Evolutionary conservation across 2,797 vertebrate species (phyloP).

Genomic region (Lepus oiostolus): DNA sequence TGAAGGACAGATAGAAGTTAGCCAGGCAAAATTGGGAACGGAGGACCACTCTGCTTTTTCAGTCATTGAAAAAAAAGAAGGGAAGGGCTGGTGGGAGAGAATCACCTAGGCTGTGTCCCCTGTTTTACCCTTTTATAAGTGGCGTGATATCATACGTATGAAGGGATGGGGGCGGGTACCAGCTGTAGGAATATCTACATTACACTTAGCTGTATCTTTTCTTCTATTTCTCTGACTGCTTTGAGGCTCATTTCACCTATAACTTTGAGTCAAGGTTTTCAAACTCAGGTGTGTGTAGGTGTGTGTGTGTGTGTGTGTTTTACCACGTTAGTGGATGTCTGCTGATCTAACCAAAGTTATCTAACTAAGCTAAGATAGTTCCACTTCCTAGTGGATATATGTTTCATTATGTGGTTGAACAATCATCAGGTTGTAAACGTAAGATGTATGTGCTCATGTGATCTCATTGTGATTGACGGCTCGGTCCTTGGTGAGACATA

Average conservation of each 20-base stretch:
- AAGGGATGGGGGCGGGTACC: neutral
- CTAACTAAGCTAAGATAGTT: constrained; percentile 1
- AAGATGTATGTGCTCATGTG: neutral
- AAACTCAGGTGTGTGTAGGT: neutral
- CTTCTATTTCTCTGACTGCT: neutral
- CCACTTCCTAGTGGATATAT: neutral
- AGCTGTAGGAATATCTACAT: neutral
- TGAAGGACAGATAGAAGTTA: neutral
- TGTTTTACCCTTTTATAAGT: constrained; percentile 13
- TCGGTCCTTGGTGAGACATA: neutral
- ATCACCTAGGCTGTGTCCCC: neutral
- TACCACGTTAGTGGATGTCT: neutral
- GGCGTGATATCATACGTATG: neutral
- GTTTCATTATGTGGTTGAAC: neutral
- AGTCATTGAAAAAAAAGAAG: neutral
- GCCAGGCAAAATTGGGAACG: neutral
- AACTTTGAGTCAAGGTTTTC: neutral
- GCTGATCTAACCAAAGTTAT: constrained; percentile 12
- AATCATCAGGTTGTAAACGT: neutral
- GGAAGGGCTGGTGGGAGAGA: neutral
- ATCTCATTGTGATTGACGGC: neutral
- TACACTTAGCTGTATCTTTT: neutral
- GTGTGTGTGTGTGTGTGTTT: neutral
- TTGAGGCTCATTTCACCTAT: neutral
- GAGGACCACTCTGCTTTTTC: neutral